Conservation (phyloP, 2,797 vertebrate genomes). For the Myotis planiceps region DNA sequence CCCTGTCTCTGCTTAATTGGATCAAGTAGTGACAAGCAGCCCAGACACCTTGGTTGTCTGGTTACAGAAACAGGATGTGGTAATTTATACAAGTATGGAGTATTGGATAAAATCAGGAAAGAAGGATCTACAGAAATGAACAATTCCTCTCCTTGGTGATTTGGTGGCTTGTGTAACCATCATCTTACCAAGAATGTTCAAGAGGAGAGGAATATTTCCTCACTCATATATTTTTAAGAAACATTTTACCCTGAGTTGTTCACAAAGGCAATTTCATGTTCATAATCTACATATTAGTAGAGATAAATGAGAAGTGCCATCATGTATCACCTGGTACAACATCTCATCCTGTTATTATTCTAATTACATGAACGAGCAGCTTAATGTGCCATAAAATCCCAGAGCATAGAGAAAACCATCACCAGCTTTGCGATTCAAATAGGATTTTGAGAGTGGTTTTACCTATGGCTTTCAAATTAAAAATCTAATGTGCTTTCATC, state of each 20-base stretch:
- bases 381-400: slow-evolving; percentile 50
- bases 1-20: too few relatives aligned
- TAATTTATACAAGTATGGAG: not conserved
- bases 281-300: not conserved
- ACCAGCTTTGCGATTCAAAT: slow-evolving; percentile 5
- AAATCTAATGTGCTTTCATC: slow-evolving; percentile 48
- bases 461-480: slow-evolving; percentile 61
- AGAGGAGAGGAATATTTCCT: not conserved
- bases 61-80: not conserved
- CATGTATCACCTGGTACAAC: not conserved
- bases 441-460: slow-evolving; percentile 39
- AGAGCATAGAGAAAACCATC: not conserved
- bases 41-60: too few relatives aligned
- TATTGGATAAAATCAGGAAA: not conserved
- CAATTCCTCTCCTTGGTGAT: not conserved
- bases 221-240: not conserved
- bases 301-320: slow-evolving; percentile 13
- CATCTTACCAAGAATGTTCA: not conserved
- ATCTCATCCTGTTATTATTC: slow-evolving; percentile 13
- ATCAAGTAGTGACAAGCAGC: too few relatives aligned
- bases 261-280: not conserved
- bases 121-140: not conserved
- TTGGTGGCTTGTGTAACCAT: not conserved
- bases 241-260: not conserved
- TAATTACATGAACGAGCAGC: slow-evolving; percentile 29